phyloP scores from a whole-genome alignment of 2,113 vertebrate genomes.

The Cochlearius cochlearius region DNA sequence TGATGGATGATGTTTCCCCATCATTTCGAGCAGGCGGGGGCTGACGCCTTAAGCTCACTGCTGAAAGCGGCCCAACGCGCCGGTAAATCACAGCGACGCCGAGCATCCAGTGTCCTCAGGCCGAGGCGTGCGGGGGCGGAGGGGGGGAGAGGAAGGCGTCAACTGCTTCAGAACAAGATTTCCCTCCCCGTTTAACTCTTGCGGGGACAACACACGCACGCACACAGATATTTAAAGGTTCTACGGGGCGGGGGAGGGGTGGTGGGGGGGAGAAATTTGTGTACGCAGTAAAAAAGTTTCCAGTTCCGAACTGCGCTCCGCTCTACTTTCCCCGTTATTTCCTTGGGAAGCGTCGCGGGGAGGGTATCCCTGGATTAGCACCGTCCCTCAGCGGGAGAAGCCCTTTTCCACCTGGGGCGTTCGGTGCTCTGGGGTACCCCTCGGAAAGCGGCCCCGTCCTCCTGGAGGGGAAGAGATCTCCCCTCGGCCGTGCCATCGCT shows the following conservation, averaged over 20 bases:
- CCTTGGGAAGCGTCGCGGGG: fast-evolving
- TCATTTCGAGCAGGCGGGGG: background rate
- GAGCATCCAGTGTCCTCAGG: background rate
- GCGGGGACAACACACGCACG: fast-evolving
- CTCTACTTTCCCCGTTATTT: fast-evolving
- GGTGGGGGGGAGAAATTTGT: too few relatives aligned
- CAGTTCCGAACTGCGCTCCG: fast-evolving
- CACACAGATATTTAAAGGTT: background rate
- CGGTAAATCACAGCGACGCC: background rate
- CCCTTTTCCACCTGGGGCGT: fast-evolving
- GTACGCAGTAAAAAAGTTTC: background rate
- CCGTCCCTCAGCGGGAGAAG: fast-evolving
- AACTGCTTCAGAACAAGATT: background rate
- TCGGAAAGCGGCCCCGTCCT: background rate
- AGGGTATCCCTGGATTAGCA: fast-evolving
- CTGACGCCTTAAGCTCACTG: fast-evolving
- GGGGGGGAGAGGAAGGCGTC: background rate
- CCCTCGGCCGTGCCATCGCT: fast-evolving
- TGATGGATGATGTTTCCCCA: background rate
- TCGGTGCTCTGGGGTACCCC: too few relatives aligned
- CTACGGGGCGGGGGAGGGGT: background rate
- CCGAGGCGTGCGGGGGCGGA: fast-evolving
- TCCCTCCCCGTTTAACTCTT: background rate
- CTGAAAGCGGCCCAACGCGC: fast-evolving
- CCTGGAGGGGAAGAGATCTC: background rate